phyloP scores from a whole-genome alignment of 2,113 vertebrate genomes.

The Baryphthengus martii region DNA sequence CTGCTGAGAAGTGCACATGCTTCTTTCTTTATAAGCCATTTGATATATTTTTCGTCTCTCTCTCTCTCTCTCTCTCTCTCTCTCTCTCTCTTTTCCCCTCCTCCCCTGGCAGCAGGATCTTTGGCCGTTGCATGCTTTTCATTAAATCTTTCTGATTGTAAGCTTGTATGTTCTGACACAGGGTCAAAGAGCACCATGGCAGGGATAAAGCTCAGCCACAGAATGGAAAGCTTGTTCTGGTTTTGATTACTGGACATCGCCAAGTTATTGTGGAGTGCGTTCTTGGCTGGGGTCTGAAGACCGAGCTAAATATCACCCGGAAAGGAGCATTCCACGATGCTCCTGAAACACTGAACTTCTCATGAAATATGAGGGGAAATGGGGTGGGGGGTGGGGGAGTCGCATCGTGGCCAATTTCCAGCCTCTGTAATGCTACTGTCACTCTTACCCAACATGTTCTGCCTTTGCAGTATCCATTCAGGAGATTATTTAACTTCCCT shows the following conservation, averaged over 20 bases:
- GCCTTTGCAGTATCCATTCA: background rate
- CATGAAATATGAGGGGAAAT: background rate
- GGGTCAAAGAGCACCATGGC: slow-evolving; percentile 20
- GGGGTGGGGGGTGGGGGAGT: background rate
- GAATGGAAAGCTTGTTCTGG: slow-evolving; percentile 21
- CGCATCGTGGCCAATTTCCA: background rate
- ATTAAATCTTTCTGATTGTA: slow-evolving; percentile 53
- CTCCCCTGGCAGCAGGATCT: slow-evolving; percentile 22
- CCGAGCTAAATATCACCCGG: background rate
- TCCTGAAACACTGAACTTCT: background rate
- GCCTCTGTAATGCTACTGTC: background rate
- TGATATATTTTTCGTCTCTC: slow-evolving; percentile 1
- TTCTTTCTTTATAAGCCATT: slow-evolving; percentile 11
- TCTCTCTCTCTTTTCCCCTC: background rate
- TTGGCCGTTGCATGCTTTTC: slow-evolving; percentile 27
- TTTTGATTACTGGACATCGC: background rate
- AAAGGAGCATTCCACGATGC: background rate
- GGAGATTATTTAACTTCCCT: background rate
- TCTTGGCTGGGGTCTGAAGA: background rate
- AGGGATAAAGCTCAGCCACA: background rate
- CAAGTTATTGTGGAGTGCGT: background rate
- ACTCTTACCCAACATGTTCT: background rate
- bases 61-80: background rate
- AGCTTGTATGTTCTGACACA: slow-evolving; percentile 18
- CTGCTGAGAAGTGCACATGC: slow-evolving; percentile 16